These are phyloP conservation scores for Caenorhabditis sinica DNA, from an alignment of 2,888 invertebrate species.

Conservation along the genomic window DNA sequence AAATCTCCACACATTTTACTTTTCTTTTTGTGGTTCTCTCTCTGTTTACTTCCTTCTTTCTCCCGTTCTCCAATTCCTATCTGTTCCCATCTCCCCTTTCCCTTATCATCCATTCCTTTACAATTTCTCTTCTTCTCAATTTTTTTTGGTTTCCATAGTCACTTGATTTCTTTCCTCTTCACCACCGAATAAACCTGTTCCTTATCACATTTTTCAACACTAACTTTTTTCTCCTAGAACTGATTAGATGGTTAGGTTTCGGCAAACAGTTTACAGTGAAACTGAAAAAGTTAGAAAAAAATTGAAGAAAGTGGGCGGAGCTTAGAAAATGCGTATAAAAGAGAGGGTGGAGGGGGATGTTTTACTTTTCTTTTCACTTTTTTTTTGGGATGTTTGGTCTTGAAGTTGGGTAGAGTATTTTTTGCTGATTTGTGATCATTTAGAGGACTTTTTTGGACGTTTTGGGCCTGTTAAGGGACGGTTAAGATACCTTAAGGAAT, in stretches of 20 bases:
- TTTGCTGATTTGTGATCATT: neutral
- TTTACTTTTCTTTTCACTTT: neutral
- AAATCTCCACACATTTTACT: no score
- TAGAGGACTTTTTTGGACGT: no score
- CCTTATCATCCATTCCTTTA: neutral
- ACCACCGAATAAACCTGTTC: constrained; percentile 6
- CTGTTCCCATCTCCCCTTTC: neutral
- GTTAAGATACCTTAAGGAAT: no score
- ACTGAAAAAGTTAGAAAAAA: no score
- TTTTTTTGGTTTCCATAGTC: constrained; percentile 22
- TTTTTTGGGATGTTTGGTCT: neutral
- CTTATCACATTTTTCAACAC: constrained; percentile 7
- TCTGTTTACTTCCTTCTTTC: no score
- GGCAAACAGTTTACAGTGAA: constrained; percentile 45
- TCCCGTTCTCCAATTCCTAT: neutral
- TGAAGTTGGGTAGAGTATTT: no score
- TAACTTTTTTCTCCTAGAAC: neutral
- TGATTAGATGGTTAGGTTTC: constrained; percentile 20
- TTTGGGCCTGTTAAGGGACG: no score
- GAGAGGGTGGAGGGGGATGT: neutral
- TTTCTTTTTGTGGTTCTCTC: no score
- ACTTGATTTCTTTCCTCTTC: neutral
- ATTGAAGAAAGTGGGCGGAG: constrained; percentile 44
- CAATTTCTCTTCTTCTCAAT: neutral
- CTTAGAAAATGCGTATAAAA: constrained; percentile 37